Base-by-base conservation (phyloP, 2,113 vertebrate species). In the Leptobrachium leishanense region DNA sequence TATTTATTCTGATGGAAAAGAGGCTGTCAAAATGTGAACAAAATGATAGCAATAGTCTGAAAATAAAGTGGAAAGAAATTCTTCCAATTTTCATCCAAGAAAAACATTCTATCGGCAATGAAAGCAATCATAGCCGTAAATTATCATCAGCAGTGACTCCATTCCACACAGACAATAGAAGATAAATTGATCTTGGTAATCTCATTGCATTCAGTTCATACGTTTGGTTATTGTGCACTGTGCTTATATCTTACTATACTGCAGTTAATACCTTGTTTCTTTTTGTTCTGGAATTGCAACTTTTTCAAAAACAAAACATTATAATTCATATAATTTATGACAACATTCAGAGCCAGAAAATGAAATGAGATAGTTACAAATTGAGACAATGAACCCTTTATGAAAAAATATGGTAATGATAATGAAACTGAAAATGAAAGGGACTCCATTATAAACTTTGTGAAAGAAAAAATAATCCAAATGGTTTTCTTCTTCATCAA, bases 1-100 rank as follows among this genome's bases (percentile, higher is more conserved):
- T 75, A 75, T 81, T 82, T 83, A 69, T 74, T 81, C 81, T 65
- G 81, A 82, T 84, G 82, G 43, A 83, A 72, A 57, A 74, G 82
- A 75, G 59, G 20, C 70, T 55, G 73, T 12, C 55, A 75, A 81
- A 71, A 0, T 59, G 3, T 31, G 41, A 82, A 76, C 40, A 42
- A 4, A 8, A 70, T 57, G 39, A 20, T 70, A 67, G 10, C 55
- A 43, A n/a, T 11, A 39, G 82, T 73, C 76, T 0, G 8, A 2
- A 77, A 69, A 75, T 80, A 59, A 83, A 70, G 76, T 68, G 11
- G n/a, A 63, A 67, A 81, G 0, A 1, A 43, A 11, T 68, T 63
- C 69, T 53, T 55, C 41, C 77, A 9, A 5, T 77, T 79, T 84
- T 62, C 63, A 44, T 76, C 43, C 7, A 68, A 65, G 40, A 68